Evolutionary conservation across 2,888 invertebrate species (phyloP), one percentile per base, ranked within the genome.

Genomic region (Furcula furcula): DNA sequence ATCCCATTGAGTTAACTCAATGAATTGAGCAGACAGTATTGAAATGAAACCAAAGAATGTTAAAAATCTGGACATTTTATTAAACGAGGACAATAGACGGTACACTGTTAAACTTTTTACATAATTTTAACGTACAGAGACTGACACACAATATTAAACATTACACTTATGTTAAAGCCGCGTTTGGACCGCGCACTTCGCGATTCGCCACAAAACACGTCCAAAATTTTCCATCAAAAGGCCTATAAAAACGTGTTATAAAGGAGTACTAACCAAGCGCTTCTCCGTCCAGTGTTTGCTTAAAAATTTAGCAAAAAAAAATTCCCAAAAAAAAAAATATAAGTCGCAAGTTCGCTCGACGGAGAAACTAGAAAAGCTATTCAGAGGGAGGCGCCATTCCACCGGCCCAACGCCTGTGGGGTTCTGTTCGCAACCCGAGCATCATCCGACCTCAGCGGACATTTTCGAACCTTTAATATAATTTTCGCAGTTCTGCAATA

Each of bases 401-500:
- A 35, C 49, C 51, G 45, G 38, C 53, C 34, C 36, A 32, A 39
- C 29, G 37, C 14, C 25, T 6, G 28, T 7, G 31, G n/a, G 9
- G 14, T 21, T 3, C 14, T 15, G 3, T 36, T 28, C 52, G 63
- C 66, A 65, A 65, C 62, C 57, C 63, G 46, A 66, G 69, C 72
- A 70, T 67, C 76, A 59, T 58, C 67, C 70, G 64, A 68, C 74
- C 72, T 72, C 67, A 62, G 82, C 82, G 78, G 85, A 84, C 85
- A 80, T 88, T 88, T 88, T 86, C 87, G 61, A 73, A 80, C 80
- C 81, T 84, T 78, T 86, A 79, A 70, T 60, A 59, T 65, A 72
- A 74, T 81, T 86, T 76, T 42, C 69, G 71, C 71, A 75, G 70
- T 72, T 74, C 87, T 88, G 87, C 87, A 54, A 87, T 87, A 87